Percentiles rank a stretch among this genome's conserved stretches.
Evolutionary conservation across 2,797 vertebrate genomes (phyloP).

Genomic region (Syngnathus acus): DNA sequence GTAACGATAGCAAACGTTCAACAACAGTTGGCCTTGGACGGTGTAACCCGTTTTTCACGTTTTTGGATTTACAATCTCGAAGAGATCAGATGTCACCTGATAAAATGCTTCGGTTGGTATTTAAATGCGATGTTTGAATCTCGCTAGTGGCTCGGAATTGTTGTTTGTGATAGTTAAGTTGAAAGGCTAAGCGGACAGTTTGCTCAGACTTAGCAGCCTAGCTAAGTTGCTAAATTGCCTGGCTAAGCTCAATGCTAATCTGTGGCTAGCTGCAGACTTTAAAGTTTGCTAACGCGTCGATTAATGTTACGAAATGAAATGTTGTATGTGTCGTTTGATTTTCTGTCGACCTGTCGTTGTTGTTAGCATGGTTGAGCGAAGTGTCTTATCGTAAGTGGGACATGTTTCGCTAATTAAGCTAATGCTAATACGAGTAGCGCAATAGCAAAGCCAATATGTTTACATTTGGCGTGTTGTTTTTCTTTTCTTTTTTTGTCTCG

Average conservation of each 20-base stretch:
- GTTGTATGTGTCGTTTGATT: not conserved
- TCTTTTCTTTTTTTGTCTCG: not conserved
- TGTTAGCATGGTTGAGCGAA: not conserved
- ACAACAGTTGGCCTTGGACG: constrained; percentile 9
- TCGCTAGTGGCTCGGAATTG: not conserved
- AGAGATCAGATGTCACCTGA: constrained; percentile 5
- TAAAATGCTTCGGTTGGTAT: constrained; percentile 61
- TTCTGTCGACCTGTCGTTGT: not conserved
- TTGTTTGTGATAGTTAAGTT: constrained; percentile 35
- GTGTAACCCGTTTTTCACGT: constrained; percentile 23
- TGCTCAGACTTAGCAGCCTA: constrained; percentile 33
- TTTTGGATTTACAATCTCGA: constrained; percentile 17
- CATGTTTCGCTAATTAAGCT: not conserved
- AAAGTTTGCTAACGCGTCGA: not conserved
- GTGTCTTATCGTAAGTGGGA: not conserved
- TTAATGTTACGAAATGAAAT: not conserved
- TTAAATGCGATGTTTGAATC: not conserved
- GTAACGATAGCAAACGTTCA: constrained; percentile 15
- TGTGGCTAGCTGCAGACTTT: constrained; percentile 1
- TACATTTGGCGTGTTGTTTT: not conserved
- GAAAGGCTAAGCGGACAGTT: constrained; percentile 27
- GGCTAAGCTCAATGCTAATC: constrained; percentile 28
- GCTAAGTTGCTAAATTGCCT: constrained; percentile 16
- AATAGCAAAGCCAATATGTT: not conserved
- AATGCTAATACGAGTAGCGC: not conserved